Conservation (phyloP, 23 tunicate species). For the Pegea sp. region DNA sequence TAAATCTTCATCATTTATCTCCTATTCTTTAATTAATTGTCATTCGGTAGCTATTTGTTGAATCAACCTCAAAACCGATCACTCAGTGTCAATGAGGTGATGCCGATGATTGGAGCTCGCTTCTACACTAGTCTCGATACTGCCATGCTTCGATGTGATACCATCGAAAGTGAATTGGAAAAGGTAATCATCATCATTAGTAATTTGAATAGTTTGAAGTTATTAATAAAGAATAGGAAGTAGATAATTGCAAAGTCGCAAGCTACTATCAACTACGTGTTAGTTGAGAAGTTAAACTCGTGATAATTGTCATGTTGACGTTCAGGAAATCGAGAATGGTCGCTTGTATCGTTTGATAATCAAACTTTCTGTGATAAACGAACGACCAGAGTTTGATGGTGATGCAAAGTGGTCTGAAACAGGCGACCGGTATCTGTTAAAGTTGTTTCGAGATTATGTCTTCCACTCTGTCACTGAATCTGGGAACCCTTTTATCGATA, state of each 20-base stretch:
- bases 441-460: conserved; percentile 77
- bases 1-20: too few species aligned
- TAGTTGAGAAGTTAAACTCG: neutral
- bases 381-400: conserved; percentile 60
- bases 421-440: conserved; percentile 83
- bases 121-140: conserved; percentile 85
- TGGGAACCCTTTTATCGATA: conserved; percentile 79
- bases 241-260: neutral
- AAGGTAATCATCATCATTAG: too few species aligned
- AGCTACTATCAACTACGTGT: neutral
- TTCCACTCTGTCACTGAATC: conserved; percentile 84
- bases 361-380: conserved; percentile 65
- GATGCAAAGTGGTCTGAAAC: conserved; percentile 68
- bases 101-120: conserved; percentile 99
- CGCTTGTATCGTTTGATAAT: conserved; percentile 59
- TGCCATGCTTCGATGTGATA: conserved; percentile 68
- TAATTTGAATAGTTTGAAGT: too few species aligned
- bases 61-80: conserved; percentile 58
- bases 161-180: conserved; percentile 80
- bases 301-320: too few species aligned
- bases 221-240: neutral
- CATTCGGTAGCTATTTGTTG: conserved; percentile 23
- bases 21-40: neutral
- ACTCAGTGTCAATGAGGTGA: conserved; percentile 64
- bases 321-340: conserved; percentile 82